Percentiles rank a stretch among this genome's conserved stretches.
phyloP scores from a whole-genome alignment of 2,888 invertebrate genomes.

The Acleris literana region DNA sequence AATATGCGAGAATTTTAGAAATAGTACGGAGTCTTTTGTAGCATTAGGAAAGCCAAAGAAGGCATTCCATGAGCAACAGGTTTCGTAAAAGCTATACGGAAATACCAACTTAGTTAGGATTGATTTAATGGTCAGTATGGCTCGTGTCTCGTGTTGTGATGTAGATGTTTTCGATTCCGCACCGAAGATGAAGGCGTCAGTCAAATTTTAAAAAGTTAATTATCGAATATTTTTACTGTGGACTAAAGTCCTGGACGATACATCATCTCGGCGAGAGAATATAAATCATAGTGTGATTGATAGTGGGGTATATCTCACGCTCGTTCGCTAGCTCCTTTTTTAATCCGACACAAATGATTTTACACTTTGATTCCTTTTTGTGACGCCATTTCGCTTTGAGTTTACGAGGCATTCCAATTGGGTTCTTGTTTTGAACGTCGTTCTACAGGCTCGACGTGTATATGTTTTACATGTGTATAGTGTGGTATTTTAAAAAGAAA shows the following conservation, averaged over 20 bases:
- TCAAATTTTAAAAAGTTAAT: conserved; percentile 83
- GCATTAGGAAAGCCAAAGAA: conserved; percentile 53
- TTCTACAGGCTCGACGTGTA: conserved; percentile 5
- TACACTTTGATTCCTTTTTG: conserved; percentile 78
- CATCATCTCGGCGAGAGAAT: conserved; percentile 75
- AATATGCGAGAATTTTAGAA: conserved; percentile 56
- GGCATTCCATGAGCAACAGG: conserved; percentile 54
- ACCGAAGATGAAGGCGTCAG: conserved; percentile 71
- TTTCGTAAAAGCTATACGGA: conserved; percentile 29
- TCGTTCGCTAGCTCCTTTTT: conserved; percentile 78
- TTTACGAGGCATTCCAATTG: conserved; percentile 59
- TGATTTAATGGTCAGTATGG: conserved; percentile 37
- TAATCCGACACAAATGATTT: conserved; percentile 81
- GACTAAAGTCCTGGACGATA: conserved; percentile 63
- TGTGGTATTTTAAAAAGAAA: too few species aligned
- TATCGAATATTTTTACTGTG: conserved; percentile 76
- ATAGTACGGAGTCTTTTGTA: conserved; percentile 54
- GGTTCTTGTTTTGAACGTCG: conserved; percentile 40
- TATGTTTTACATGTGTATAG: not conserved
- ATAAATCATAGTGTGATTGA: conserved; percentile 82
- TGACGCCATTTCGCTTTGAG: conserved; percentile 68
- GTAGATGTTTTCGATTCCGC: conserved; percentile 43
- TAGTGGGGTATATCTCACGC: conserved; percentile 79
- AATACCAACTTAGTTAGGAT: conserved; percentile 13
- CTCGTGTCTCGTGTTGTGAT: conserved; percentile 38